Evolutionary conservation across 1,140 invertebrate species (phyloP).

Genomic region (Palaemon carinicauda): DNA sequence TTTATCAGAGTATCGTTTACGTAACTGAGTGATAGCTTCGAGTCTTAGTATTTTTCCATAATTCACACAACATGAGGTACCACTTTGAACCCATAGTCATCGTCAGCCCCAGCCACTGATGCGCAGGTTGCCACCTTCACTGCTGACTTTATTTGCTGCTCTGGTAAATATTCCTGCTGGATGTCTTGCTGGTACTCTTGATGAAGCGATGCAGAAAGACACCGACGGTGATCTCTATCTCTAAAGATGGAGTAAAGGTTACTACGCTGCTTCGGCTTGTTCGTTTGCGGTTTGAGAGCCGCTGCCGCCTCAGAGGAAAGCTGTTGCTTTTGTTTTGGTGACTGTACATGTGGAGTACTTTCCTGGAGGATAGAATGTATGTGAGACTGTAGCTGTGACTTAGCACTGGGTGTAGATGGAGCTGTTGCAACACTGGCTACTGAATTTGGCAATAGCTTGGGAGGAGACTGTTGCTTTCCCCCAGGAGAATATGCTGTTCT

Average conservation of each 20-base stretch:
- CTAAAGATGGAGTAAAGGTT: conserved; percentile 51
- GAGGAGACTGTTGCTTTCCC: neutral
- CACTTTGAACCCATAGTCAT: conserved; percentile 52
- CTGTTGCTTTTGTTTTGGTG: conserved; percentile 16
- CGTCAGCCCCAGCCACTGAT: conserved; percentile 22
- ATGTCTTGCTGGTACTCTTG: conserved; percentile 33
- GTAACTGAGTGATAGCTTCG: too few relatives aligned
- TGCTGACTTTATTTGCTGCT: neutral
- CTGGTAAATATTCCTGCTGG: conserved; percentile 16
- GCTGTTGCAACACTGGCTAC: neutral
- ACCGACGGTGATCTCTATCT: conserved; percentile 46
- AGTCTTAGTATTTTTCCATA: neutral
- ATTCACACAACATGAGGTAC: conserved; percentile 43
- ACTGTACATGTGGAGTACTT: neutral
- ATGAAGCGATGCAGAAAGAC: conserved; percentile 40
- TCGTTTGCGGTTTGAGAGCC: conserved; percentile 25
- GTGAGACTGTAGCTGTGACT: neutral
- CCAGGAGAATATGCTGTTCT: neutral
- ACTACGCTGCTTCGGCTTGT: conserved; percentile 45
- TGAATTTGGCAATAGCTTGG: neutral
- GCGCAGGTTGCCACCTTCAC: conserved; percentile 5
- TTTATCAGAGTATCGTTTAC: too few relatives aligned
- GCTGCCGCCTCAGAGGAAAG: neutral
- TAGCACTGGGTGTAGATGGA: neutral
- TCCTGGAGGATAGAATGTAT: neutral